Base-by-base conservation (phyloP, 2,888 invertebrate genomes). In the Scaptomyza tumidula region DNA sequence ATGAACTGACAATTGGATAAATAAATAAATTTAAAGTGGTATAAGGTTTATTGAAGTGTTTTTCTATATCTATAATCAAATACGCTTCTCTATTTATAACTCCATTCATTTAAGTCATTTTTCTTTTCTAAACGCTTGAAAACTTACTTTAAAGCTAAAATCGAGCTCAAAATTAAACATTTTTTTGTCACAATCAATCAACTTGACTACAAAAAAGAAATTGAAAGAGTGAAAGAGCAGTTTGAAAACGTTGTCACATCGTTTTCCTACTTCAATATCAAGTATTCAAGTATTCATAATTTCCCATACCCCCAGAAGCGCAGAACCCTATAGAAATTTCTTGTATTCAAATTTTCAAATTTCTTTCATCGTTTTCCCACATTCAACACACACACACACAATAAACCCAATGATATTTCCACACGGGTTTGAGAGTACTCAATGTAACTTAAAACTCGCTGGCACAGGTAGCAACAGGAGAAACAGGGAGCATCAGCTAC, bases 401-500 rank as follows among this genome's bases (percentile, higher is more conserved):
- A 56, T 52, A 61, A 52, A 53, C 72, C 48, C 37, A 55, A 62
- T 62, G 52, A 58, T 57, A 64, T 59, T 64, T 57, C 53, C 59
- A 37, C 45, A 63, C 60, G 56, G 61, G 43, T 11, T 35, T 45
- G 45, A 31, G 46, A 39, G 27, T 45, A 33, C 46, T 52, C 43
- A 35, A 55, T 37, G 71, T 57, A 59, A 56, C 52, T 53, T 49
- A 55, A 76, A 54, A 65, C 53, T 49, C 16, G 16, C 49, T 33
- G 24, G 19, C 19, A 44, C 19, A 27, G 29, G 52, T 37, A 53
- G 2, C 6, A 53, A 1, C 6, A 16, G 9, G 13, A n/a, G n/a
- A n/a, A n/a, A n/a, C n/a, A n/a, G n/a, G n/a, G n/a, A 49, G 16
- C 39, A 33, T 52, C 35, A 33, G n/a, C 55, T n/a, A 14, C 39